These are phyloP conservation scores for Nerophis ophidion DNA, from an alignment of 2,113 vertebrate genomes.

Conservation along the genomic window DNA sequence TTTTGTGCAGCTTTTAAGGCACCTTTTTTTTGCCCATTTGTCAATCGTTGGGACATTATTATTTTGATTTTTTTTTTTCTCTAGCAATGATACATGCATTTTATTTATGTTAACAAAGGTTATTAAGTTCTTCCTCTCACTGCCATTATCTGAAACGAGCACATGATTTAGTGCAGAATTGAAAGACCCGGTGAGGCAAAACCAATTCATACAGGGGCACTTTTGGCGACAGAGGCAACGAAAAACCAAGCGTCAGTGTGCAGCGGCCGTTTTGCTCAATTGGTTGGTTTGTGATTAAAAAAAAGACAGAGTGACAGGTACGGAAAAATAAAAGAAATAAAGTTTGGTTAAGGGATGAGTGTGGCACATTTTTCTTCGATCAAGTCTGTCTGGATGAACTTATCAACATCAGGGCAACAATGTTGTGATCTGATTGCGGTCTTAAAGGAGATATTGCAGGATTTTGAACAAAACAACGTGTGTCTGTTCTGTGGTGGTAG, in stretches of 20 bases:
- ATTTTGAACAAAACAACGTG: slow-evolving; percentile 40
- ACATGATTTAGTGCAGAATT: slow-evolving; percentile 10
- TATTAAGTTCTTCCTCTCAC: slow-evolving; percentile 17
- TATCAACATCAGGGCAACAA: slow-evolving; percentile 12
- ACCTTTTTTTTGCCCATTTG: no score
- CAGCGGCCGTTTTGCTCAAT: no score
- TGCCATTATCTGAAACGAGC: slow-evolving; percentile 24
- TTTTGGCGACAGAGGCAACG: no score
- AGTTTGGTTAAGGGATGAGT: not conserved
- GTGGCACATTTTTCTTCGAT: not conserved
- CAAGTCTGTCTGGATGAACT: slow-evolving; percentile 34
- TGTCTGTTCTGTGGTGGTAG: slow-evolving; percentile 53
- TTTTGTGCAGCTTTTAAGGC: no score
- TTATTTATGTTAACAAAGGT: slow-evolving; percentile 25
- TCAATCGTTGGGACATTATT: not conserved
- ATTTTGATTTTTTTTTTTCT: slow-evolving; percentile 25
- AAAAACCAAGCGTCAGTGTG: no score
- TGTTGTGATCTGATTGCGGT: slow-evolving; percentile 36
- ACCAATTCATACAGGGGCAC: no score
- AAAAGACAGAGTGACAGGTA: no score
- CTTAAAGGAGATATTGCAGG: slow-evolving; percentile 25
- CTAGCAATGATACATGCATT: slow-evolving; percentile 8
- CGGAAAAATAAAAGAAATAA: no score
- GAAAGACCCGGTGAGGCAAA: not conserved
- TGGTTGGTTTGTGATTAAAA: no score